These are phyloP conservation scores for Morone saxatilis DNA, from an alignment of 2,113 vertebrate genomes.

Conservation along the genomic window DNA sequence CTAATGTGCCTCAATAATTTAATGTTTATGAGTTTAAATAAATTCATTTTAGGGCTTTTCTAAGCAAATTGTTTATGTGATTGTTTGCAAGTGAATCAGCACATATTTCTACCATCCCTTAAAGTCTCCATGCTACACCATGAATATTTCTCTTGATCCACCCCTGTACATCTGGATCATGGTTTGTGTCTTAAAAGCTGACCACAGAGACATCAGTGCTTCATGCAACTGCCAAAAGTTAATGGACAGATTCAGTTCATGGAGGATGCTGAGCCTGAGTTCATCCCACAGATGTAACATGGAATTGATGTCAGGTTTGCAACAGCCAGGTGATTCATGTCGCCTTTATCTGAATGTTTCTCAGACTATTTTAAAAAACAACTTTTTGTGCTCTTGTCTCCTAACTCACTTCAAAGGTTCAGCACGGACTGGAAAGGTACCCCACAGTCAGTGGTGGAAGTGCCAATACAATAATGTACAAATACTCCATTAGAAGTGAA, in stretches of 20 bases:
- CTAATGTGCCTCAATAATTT: no score
- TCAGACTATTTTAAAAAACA: neutral
- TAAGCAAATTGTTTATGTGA: no score
- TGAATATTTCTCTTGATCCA: no score
- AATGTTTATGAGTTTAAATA: no score
- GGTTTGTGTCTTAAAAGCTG: neutral
- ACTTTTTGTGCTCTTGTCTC: neutral
- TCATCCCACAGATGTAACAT: constrained; percentile 7
- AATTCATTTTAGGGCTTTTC: no score
- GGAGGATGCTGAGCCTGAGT: neutral
- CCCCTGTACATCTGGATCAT: neutral
- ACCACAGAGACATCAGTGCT: neutral
- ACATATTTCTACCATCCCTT: no score
- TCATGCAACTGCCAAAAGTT: neutral
- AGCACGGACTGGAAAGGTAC: neutral
- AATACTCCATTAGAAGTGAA: neutral
- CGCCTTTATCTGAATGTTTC: neutral
- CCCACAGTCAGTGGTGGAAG: neutral
- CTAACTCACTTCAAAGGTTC: neutral
- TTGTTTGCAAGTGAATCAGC: no score
- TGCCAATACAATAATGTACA: neutral
- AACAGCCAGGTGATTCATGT: constrained; percentile 2
- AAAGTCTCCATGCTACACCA: no score
- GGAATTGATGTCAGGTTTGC: constrained; percentile 1
- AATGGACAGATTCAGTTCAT: neutral